Conservation (phyloP, 1,140 invertebrate genomes). For the Hydropsyche tenuis region DNA sequence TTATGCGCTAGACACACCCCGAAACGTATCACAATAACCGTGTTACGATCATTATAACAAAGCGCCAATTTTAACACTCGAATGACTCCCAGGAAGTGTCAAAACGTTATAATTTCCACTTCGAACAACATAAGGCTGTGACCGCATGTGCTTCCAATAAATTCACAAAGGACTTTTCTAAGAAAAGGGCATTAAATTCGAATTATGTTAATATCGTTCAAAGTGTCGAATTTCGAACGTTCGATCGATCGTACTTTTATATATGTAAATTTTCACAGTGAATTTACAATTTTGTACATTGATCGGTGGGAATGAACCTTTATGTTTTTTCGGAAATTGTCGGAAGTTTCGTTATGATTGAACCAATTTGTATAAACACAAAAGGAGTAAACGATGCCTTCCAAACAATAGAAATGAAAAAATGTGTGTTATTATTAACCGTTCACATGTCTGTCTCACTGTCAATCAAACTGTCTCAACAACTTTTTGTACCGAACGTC, state of each 20-base stretch:
- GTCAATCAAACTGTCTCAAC: slow-evolving; percentile 13
- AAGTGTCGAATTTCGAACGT: neutral
- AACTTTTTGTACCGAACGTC: slow-evolving; percentile 1
- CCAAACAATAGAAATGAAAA: slow-evolving; percentile 29
- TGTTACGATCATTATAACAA: slow-evolving; percentile 33
- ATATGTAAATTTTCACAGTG: too few relatives aligned
- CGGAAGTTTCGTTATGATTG: neutral
- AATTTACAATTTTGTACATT: too few relatives aligned
- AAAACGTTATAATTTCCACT: slow-evolving; percentile 38
- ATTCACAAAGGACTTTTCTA: too few relatives aligned
- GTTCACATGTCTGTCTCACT: slow-evolving; percentile 32
- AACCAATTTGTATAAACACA: slow-evolving; percentile 30
- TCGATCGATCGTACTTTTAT: too few relatives aligned
- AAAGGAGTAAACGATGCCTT: slow-evolving; percentile 37
- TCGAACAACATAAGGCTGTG: slow-evolving; percentile 8
- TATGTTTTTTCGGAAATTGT: slow-evolving; percentile 6
- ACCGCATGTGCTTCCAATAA: too few relatives aligned
- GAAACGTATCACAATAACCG: slow-evolving; percentile 3
- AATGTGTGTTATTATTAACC: slow-evolving; percentile 38
- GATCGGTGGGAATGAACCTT: neutral
- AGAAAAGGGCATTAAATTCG: too few relatives aligned
- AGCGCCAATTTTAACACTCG: slow-evolving; percentile 46
- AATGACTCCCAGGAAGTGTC: slow-evolving; percentile 44
- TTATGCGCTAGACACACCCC: slow-evolving; percentile 30
- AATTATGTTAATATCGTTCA: neutral